These are phyloP conservation scores for Drosophila atripex DNA, from an alignment of 2,888 invertebrate genomes.

Conservation along the genomic window DNA sequence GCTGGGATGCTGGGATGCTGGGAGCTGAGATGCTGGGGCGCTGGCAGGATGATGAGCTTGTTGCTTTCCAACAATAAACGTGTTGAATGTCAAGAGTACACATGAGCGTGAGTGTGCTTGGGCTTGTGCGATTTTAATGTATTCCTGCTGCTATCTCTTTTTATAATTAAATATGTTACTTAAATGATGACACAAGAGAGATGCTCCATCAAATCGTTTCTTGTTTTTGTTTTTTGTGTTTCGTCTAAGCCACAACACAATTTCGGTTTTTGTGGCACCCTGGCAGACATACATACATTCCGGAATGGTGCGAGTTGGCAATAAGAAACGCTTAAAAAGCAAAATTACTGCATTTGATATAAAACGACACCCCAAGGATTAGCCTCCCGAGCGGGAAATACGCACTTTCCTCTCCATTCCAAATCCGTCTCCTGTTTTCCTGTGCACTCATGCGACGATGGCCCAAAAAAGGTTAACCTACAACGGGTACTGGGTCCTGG, in stretches of 20 bases:
- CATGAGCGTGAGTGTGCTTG: conserved; percentile 7
- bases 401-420: background rate
- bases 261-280: conserved; percentile 40
- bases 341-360: conserved; percentile 47
- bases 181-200: conserved; percentile 40
- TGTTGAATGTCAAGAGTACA: conserved; percentile 58
- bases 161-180: conserved; percentile 50
- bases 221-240: background rate
- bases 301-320: conserved; percentile 13
- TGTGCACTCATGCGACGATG: conserved; percentile 59
- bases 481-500: conserved; percentile 18
- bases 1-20: background rate
- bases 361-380: conserved; percentile 59
- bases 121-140: conserved; percentile 12
- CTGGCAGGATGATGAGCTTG: conserved; percentile 31
- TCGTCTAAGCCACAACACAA: conserved; percentile 47
- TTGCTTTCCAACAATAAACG: conserved; percentile 46
- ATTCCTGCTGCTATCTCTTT: conserved; percentile 22
- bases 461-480: conserved; percentile 43
- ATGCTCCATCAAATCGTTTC: conserved; percentile 34
- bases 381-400: conserved; percentile 20
- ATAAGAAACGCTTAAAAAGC: conserved; percentile 57
- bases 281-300: background rate
- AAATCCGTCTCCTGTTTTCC: conserved; percentile 4
- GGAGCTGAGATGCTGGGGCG: background rate